A percentile compares a stretch with the other conserved stretches of the same genome.
These are phyloP conservation scores for Chrysaora quinquecirrha DNA, from an alignment of 30 jellyfish, hydroid and myxozoan genomes.

Conservation along the genomic window DNA sequence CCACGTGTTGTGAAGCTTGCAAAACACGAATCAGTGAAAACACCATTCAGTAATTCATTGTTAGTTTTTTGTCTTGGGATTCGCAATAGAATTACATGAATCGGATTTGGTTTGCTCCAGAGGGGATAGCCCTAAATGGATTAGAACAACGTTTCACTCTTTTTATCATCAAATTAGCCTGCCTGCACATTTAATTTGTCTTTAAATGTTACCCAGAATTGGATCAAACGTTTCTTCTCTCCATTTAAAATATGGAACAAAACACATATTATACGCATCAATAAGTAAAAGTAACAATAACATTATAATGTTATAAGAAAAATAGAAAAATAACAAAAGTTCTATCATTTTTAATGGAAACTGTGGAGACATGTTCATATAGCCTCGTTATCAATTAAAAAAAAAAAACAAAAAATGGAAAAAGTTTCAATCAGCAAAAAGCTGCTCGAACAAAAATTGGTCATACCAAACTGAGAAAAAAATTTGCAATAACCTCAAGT, in stretches of 20 bases:
- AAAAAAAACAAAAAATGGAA: too few species aligned
- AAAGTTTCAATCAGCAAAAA: too few species aligned
- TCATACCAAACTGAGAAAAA: too few species aligned
- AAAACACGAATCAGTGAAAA: too few species aligned
- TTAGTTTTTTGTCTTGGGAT: too few species aligned
- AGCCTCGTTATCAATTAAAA: neutral
- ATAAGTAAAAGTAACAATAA: neutral
- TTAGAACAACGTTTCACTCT: neutral
- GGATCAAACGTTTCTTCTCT: too few species aligned
- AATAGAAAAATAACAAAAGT: neutral
- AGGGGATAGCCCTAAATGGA: neutral
- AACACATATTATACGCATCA: neutral
- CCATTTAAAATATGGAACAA: neutral
- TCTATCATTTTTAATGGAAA: neutral
- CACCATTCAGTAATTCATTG: too few species aligned
- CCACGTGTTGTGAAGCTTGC: too few species aligned
- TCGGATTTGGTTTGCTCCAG: neutral
- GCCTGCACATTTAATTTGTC: neutral
- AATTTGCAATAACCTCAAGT: too few species aligned
- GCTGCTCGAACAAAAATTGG: too few species aligned
- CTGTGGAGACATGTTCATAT: neutral
- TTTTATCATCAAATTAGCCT: neutral
- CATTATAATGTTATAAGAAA: neutral
- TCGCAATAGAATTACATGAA: too few species aligned
- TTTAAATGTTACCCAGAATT: neutral